phyloP scores from a whole-genome alignment of 2,797 vertebrate species.

The Gobio occitaniae region DNA sequence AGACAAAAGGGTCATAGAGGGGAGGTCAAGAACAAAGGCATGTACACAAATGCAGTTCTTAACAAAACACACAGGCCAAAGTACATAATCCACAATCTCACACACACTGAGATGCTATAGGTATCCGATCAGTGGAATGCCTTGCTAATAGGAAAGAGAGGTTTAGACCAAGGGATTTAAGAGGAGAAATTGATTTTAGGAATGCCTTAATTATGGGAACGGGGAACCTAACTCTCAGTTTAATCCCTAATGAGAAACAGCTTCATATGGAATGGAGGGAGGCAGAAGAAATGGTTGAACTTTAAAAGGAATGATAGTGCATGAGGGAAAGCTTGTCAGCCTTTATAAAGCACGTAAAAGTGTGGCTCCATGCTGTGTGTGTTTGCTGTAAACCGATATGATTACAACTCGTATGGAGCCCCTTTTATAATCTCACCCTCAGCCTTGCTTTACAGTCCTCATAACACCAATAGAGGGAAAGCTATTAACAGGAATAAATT shows the following conservation, averaged over 20 bases:
- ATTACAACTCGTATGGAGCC: constrained; percentile 12
- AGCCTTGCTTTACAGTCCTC: constrained; percentile 29
- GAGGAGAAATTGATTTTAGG: constrained; percentile 58
- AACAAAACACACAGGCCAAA: constrained; percentile 16
- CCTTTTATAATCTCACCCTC: constrained; percentile 30
- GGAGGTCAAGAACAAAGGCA: constrained; percentile 60
- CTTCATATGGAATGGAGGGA: constrained; percentile 64
- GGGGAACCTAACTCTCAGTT: constrained; percentile 62
- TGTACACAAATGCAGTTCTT: constrained; percentile 65
- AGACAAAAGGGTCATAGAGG: constrained; percentile 66
- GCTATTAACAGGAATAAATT: not conserved
- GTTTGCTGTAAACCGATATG: constrained; percentile 38
- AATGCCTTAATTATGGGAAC: constrained; percentile 69
- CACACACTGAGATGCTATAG: not conserved
- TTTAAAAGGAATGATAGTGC: constrained; percentile 40
- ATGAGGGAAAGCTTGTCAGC: constrained; percentile 16
- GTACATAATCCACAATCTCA: not conserved
- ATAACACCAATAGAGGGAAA: constrained; percentile 13
- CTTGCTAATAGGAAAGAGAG: constrained; percentile 64
- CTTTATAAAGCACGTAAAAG: constrained; percentile 38
- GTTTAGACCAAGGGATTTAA: constrained; percentile 52
- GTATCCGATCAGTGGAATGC: constrained; percentile 68
- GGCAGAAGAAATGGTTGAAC: constrained; percentile 52
- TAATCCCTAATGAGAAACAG: constrained; percentile 77
- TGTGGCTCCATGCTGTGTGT: constrained; percentile 38